Conservation (phyloP, 2,888 invertebrate species). For the Apamea sordens region DNA sequence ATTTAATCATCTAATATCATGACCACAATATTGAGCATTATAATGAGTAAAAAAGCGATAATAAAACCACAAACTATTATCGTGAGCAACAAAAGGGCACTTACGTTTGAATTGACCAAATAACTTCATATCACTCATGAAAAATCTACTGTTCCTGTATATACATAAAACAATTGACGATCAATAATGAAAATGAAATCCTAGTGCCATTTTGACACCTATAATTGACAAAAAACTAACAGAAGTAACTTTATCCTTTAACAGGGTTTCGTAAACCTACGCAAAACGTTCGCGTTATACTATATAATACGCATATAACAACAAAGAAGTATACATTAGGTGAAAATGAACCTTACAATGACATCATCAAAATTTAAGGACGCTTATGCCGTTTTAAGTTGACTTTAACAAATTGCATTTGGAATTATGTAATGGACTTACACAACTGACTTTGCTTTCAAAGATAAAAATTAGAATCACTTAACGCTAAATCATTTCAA, state of each 20-base stretch:
- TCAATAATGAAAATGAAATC: slow-evolving; percentile 79
- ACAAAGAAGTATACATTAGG: slow-evolving; percentile 81
- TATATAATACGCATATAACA: slow-evolving; percentile 81
- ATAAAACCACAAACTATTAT: slow-evolving; percentile 76
- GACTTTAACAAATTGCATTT: slow-evolving; percentile 69
- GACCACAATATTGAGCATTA: slow-evolving; percentile 89
- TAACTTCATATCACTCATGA: slow-evolving; percentile 80
- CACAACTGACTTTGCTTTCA: slow-evolving; percentile 74
- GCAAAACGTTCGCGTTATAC: slow-evolving; percentile 71
- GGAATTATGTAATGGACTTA: slow-evolving; percentile 74
- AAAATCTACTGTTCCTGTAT: slow-evolving; percentile 74
- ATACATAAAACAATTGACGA: slow-evolving; percentile 85
- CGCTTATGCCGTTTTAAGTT: slow-evolving; percentile 70
- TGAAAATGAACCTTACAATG: slow-evolving; percentile 73
- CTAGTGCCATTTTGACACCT: slow-evolving; percentile 79
- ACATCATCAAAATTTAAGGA: slow-evolving; percentile 73
- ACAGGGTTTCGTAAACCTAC: slow-evolving; percentile 84
- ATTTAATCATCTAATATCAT: slow-evolving; percentile 87
- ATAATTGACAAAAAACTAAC: slow-evolving; percentile 88
- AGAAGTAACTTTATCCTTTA: slow-evolving; percentile 83
- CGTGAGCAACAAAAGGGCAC: slow-evolving; percentile 87
- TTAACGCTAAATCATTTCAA: slow-evolving; percentile 88
- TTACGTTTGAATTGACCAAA: slow-evolving; percentile 86
- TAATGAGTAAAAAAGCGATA: slow-evolving; percentile 86
- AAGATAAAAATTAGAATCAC: slow-evolving; percentile 83